A percentile compares a stretch with the other conserved stretches of the same genome.
Conservation (phyloP, 1,140 invertebrate species). For the Brachionus plicatilis region DNA sequence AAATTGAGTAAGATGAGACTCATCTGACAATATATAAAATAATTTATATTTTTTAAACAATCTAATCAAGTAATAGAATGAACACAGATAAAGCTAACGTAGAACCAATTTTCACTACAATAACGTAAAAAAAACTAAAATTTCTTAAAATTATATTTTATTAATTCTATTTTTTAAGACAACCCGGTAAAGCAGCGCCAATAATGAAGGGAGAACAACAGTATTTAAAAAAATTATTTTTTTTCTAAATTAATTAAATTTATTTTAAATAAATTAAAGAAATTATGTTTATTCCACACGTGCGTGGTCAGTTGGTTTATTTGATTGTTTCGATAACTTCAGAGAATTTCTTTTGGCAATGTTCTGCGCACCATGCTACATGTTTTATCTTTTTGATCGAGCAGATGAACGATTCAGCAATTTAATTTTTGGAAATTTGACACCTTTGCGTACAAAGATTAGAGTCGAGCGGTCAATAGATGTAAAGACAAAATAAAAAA, state of each 20-base stretch:
- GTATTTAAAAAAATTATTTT: background rate
- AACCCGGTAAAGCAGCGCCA: background rate
- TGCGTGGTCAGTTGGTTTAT: background rate
- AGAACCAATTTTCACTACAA: background rate
- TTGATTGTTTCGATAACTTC: background rate
- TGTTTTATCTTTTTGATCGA: background rate
- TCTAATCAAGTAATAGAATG: background rate
- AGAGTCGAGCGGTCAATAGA: background rate
- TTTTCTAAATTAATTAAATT: background rate
- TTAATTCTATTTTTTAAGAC: background rate
- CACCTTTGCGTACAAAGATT: background rate
- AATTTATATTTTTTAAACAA: background rate
- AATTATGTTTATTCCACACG: background rate
- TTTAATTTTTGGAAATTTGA: background rate
- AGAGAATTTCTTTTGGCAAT: background rate
- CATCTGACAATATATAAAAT: background rate
- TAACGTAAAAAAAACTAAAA: background rate
- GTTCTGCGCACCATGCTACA: background rate
- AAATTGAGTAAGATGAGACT: background rate
- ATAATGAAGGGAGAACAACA: background rate
- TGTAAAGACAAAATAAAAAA: background rate
- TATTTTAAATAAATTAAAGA: background rate
- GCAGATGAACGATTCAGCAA: background rate
- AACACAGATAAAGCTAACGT: background rate
- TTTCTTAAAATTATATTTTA: background rate